These are phyloP conservation scores for Neolamprologus multifasciatus DNA, from an alignment of 2,797 vertebrate genomes.

Conservation along the genomic window DNA sequence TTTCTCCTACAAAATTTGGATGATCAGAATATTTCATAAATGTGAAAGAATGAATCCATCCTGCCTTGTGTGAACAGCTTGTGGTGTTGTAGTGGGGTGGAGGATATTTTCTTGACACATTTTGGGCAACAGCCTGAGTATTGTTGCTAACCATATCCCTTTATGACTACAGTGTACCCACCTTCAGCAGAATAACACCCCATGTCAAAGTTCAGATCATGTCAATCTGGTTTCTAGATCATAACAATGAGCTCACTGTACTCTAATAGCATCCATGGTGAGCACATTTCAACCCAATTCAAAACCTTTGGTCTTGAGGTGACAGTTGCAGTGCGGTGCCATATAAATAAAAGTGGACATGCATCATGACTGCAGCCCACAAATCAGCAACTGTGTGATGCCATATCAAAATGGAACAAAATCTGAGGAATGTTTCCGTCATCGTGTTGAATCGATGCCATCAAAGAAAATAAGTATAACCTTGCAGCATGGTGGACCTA, in stretches of 20 bases:
- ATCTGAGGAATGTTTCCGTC: not conserved
- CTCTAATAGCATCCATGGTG: not conserved
- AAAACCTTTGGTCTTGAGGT: not conserved
- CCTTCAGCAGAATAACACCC: fast-evolving
- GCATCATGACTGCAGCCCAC: not conserved
- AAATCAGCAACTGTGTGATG: not conserved
- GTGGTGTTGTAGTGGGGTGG: not conserved
- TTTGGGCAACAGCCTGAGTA: not conserved
- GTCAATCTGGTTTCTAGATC: not conserved
- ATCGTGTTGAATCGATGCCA: not conserved
- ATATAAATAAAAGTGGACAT: not conserved
- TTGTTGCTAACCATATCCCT: not conserved
- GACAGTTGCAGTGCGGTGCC: fast-evolving
- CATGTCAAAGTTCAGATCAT: fast-evolving
- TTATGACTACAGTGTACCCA: not conserved
- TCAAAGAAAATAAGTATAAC: not conserved
- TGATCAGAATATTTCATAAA: not conserved
- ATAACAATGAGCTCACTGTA: not conserved
- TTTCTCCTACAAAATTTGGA: not conserved
- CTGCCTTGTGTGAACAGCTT: not conserved
- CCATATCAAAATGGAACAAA: not conserved
- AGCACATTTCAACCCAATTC: fast-evolving
- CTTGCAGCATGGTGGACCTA: not conserved
- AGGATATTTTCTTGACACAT: not conserved
- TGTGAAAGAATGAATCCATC: not conserved